Base-by-base conservation (phyloP, 2,888 invertebrate genomes). In the Drosophila rubida region DNA sequence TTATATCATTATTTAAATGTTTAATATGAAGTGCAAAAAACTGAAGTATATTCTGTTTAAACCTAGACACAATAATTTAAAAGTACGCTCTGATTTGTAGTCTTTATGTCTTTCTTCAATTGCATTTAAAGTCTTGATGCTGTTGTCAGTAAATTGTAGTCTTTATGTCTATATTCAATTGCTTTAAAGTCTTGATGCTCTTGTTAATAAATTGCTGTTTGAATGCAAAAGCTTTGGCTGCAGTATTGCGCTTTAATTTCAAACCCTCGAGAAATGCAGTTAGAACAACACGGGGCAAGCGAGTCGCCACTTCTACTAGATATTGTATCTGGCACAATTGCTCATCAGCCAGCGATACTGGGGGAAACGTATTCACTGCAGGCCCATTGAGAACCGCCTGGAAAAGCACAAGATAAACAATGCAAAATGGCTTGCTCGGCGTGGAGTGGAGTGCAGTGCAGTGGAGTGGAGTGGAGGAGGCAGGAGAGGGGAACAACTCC, bases 361-460 rank as follows among this genome's bases (percentile, higher is more conserved):
- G 14, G 54, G 44, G 42, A 14, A 54, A 50, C 19, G 55, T 41
- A 44, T 32, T 32, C 14, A 48, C n/a, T 42, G 37, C 27, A 39
- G 53, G 30, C 22, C 39, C 58, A 54, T 49, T 72, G 62, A 61
- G 54, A 35, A 37, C 4, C 45, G 70, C 50, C 45, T 78, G 57
- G 50, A 75, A 70, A 73, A 41, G 45, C 63, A 13, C 42, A 68
- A 78, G 61, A 62, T 55, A 75, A 78, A 75, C 75, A 78, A 74
- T 68, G 62, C 73, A 39, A 62, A 62, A 65, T 66, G 46, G 54
- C 48, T 59, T 35, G 59, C 50, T 59, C 27, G 27, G 51, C 14
- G 57, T 32, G 27, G 25, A 44, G 51, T 7, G 54, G 19, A 19
- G 19, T n/a, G n/a, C n/a, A n/a, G n/a, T n/a, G n/a, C n/a, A 49